Evolutionary conservation across 2,113 vertebrate species (phyloP).

Genomic region (Cathartes aura): DNA sequence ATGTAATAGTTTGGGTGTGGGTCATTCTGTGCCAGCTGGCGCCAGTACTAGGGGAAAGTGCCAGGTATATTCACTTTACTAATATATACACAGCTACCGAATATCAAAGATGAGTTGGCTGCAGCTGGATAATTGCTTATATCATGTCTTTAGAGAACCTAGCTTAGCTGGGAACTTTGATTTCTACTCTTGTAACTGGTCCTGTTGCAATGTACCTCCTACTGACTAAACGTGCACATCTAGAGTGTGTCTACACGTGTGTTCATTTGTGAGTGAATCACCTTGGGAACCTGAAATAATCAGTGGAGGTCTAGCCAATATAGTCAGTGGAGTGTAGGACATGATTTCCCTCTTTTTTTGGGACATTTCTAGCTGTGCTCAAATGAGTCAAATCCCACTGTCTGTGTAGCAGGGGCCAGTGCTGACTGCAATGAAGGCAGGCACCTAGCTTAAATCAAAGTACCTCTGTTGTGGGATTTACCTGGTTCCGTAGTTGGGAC

Average conservation of each 20-base stretch:
- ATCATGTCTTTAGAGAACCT: not conserved
- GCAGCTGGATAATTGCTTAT: not conserved
- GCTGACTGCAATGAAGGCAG: not conserved
- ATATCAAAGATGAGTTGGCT: not conserved
- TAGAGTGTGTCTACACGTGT: rapidly evolving
- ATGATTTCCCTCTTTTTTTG: not conserved
- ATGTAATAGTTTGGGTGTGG: not conserved
- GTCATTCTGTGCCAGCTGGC: not conserved
- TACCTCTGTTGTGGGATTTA: not conserved
- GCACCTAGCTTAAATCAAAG: not conserved
- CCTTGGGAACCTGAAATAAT: not conserved
- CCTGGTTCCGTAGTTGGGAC: not conserved
- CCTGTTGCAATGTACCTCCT: not conserved
- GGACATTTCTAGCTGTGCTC: not conserved
- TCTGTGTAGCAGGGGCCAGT: not conserved
- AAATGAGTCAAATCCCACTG: not conserved
- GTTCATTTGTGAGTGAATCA: not conserved
- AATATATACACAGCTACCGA: not conserved
- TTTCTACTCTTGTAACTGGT: not conserved
- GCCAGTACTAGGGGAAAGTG: not conserved
- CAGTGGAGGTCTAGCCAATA: not conserved
- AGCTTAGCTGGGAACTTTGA: not conserved
- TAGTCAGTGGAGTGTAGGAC: not conserved
- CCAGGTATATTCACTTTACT: not conserved
- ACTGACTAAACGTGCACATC: not conserved